Conservation (phyloP, 2,113 vertebrate species). For the Cervus canadensis region DNA sequence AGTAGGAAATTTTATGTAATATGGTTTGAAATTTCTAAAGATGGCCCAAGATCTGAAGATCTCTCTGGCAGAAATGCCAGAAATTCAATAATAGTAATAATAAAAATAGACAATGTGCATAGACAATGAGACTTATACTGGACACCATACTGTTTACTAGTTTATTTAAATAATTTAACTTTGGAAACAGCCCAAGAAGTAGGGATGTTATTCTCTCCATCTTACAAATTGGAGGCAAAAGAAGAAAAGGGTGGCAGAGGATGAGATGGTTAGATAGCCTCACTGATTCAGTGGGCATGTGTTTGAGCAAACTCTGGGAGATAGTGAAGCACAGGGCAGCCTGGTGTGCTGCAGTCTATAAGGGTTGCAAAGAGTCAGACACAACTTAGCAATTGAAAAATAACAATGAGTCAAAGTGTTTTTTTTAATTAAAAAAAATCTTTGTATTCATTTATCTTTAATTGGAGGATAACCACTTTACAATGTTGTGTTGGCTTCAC, state of each 20-base stretch:
- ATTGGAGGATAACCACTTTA: not conserved
- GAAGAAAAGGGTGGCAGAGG: not conserved
- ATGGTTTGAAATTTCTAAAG: not conserved
- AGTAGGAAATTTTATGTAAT: not conserved
- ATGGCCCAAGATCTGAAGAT: not conserved
- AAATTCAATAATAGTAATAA: not conserved
- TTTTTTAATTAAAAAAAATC: not conserved
- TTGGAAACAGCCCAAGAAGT: not conserved
- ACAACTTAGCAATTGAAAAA: not conserved
- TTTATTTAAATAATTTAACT: not conserved
- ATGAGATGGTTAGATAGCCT: not conserved
- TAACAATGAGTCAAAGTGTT: not conserved
- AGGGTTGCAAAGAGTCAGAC: not conserved
- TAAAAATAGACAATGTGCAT: too few relatives aligned
- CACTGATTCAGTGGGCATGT: not conserved
- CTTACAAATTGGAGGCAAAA: not conserved
- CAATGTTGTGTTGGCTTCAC: not conserved
- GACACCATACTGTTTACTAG: accelerated
- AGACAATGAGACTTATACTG: not conserved
- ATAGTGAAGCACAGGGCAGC: not conserved
- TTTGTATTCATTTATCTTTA: not conserved
- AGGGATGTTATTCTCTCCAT: not conserved
- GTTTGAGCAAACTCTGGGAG: not conserved
- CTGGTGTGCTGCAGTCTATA: not conserved
- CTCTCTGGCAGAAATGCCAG: not conserved